phyloP scores from a whole-genome alignment of 2,888 invertebrate genomes.

The Diplazon laetatorius region DNA sequence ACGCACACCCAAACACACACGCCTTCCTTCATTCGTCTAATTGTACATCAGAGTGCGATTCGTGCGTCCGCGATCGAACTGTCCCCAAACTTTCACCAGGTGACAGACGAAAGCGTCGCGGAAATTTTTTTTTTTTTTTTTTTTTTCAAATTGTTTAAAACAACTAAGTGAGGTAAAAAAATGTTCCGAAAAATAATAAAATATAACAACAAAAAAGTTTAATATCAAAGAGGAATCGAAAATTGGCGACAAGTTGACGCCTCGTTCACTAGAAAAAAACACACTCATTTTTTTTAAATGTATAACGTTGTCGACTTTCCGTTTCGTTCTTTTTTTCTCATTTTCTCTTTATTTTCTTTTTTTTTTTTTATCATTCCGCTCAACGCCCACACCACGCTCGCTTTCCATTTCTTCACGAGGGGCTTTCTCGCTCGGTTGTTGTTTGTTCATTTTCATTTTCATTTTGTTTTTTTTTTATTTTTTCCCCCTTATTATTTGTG shows the following conservation, averaged over 20 bases:
- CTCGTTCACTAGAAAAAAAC: constrained; percentile 58
- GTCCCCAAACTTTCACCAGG: too few species aligned
- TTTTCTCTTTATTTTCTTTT: too few species aligned
- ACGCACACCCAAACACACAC: too few species aligned
- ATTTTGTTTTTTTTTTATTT: too few species aligned
- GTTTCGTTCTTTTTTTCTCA: too few species aligned
- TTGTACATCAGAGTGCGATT: constrained; percentile 40
- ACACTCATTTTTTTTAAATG: constrained; percentile 37
- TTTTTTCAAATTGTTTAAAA: too few species aligned
- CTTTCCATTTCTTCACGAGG: constrained; percentile 23
- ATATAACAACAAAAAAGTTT: constrained; percentile 22
- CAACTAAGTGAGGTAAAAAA: constrained; percentile 22
- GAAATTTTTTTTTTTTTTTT: too few species aligned
- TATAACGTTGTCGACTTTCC: constrained; percentile 47
- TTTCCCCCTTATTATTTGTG: too few species aligned
- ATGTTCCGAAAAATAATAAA: constrained; percentile 43
- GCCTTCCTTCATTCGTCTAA: constrained; percentile 19
- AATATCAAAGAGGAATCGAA: constrained; percentile 52
- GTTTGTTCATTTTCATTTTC: too few species aligned
- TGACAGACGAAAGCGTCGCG: not conserved
- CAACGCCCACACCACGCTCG: constrained; percentile 17
- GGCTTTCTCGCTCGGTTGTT: constrained; percentile 43
- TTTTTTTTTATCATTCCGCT: not conserved
- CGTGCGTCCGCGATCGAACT: constrained; percentile 24
- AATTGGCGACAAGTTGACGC: constrained; percentile 42